A percentile compares a stretch with the other conserved stretches of the same genome.
phyloP scores from a whole-genome alignment of 2,113 vertebrate species.

The Toxotes jaculatrix region DNA sequence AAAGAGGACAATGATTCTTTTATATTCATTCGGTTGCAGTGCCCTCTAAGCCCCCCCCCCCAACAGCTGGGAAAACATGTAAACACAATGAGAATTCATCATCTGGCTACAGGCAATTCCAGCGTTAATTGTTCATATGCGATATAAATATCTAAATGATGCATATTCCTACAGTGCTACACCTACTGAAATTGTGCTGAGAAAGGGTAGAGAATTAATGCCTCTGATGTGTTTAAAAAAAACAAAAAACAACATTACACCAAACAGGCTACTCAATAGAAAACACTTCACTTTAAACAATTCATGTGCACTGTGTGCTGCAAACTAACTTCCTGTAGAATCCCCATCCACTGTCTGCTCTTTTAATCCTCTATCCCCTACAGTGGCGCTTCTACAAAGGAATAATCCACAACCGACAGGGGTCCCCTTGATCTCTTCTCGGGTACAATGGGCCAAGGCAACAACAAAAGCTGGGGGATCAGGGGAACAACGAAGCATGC shows the following conservation, averaged over 20 bases:
- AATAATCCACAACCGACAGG: constrained; percentile 81
- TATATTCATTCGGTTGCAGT: constrained; percentile 47
- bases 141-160: constrained; percentile 50
- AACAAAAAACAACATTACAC: constrained; percentile 15
- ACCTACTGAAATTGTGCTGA: constrained; percentile 31
- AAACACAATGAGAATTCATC: constrained; percentile 63
- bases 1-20: constrained; percentile 47
- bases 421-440: constrained; percentile 80
- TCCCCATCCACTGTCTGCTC: constrained; percentile 77
- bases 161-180: constrained; percentile 13
- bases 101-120: constrained; percentile 44
- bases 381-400: constrained; percentile 77
- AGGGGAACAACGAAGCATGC: constrained; percentile 79
- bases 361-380: constrained; percentile 81
- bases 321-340: constrained; percentile 74
- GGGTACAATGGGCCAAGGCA: constrained; percentile 79
- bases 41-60: constrained; percentile 25
- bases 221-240: neutral
- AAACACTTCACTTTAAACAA: constrained; percentile 63
- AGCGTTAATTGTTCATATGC: constrained; percentile 47
- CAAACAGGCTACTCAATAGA: constrained; percentile 37
- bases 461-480: constrained; percentile 80
- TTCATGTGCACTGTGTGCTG: constrained; percentile 52
- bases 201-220: constrained; percentile 20
- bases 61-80: constrained; percentile 57